Conservation (phyloP, 2,888 invertebrate genomes). For the Horisme vitalbata region DNA sequence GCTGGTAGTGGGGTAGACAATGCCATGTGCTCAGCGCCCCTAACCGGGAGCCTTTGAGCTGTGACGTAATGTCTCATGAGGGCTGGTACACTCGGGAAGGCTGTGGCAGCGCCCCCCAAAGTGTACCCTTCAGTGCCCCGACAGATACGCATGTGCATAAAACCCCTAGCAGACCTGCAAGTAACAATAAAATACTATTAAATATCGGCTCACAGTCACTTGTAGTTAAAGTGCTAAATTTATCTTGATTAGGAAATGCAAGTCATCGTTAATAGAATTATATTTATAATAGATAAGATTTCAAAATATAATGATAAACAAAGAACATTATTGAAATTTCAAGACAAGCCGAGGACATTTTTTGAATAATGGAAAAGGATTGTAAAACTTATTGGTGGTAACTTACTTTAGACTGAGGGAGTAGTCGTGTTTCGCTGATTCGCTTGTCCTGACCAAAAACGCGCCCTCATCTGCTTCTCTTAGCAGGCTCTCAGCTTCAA, state of each 20-base stretch:
- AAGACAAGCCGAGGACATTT: too few species aligned
- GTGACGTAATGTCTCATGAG: constrained; percentile 96
- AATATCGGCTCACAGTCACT: too few species aligned
- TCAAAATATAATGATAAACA: too few species aligned
- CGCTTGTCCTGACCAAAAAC: constrained; percentile 96
- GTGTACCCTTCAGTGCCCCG: constrained; percentile 91
- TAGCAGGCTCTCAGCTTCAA: constrained; percentile 95
- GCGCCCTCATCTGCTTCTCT: constrained; percentile 94
- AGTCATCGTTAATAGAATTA: too few species aligned
- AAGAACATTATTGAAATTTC: too few species aligned
- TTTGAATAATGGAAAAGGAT: not conserved
- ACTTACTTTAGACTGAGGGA: constrained; percentile 97
- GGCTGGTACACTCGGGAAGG: constrained; percentile 96
- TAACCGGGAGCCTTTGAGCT: constrained; percentile 94
- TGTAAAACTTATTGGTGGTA: constrained; percentile 2
- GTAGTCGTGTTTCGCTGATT: constrained; percentile 96
- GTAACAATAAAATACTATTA: constrained; percentile 16
- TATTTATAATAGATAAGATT: too few species aligned
- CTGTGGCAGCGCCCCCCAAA: constrained; percentile 95
- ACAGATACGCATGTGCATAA: constrained; percentile 98
- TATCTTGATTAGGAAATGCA: too few species aligned
- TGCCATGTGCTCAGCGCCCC: constrained; percentile 98
- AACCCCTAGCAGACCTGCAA: constrained; percentile 94
- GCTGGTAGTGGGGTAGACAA: constrained; percentile 95
- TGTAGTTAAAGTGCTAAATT: too few species aligned